Base-by-base conservation (phyloP, 2,888 invertebrate genomes). In the Ornithoptera priamus region DNA sequence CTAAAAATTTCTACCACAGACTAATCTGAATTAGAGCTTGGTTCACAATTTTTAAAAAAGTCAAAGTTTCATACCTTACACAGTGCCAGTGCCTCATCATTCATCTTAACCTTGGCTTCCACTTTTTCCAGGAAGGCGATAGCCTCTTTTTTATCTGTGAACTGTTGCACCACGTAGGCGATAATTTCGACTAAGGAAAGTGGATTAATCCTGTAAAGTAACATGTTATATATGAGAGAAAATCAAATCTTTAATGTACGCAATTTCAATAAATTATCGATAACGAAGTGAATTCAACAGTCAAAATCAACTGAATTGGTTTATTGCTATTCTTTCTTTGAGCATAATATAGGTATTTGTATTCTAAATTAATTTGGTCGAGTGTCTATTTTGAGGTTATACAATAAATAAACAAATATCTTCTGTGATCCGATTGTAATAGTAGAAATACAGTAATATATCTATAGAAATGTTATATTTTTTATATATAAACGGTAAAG, bases 101-200 rank as follows among this genome's bases (percentile, higher is more conserved):
- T 97, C 73, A 94, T 93, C 84, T 96, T 96, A 0, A 98, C 97
- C 87, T 98, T 98, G 0, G 95, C 93, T 82, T 97, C 97, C 39
- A 97, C 94, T 85, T 97, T 97, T 81, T 97, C 96, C 62, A 99
- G 92, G 89, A 99, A 99, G 15, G 95, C 94, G 50, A 98, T 93
- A 0, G 98, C 97, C 77, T 97, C 97, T 72, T 95, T 95, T 76
- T 97, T 96, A 78, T 98, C 96, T 76, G 92, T 87, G 80, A 95
- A 96, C 78, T 98, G 97, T 64, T 95, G 94, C 1, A 97, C 94
- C 5, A 98, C 94, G 65, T 95, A 93, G 0, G 96, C 96, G 2
- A 96, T 85, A 69, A 99, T 98, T 93, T 99, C 98, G 53, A 98
- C 96, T 74, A 99, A 88, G 0, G 98, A 97, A 63, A 99, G 92